A percentile compares a stretch with the other conserved stretches of the same genome.
Evolutionary conservation across 2,888 invertebrate genomes (phyloP).

Genomic region (Melanchra persicariae): DNA sequence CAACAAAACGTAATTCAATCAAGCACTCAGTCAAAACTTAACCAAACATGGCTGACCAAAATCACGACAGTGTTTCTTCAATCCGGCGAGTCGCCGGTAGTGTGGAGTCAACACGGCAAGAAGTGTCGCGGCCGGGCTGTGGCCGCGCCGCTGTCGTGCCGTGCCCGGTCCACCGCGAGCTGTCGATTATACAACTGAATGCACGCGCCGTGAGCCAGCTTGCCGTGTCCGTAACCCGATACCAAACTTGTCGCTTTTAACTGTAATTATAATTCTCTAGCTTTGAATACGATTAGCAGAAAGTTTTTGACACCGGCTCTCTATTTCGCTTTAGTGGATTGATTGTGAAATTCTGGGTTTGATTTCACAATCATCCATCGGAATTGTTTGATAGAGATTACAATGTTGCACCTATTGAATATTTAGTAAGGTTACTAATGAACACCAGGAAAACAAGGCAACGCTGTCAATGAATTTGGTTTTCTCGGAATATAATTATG

Average conservation of each 20-base stretch:
- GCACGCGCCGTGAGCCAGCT: conserved; percentile 81
- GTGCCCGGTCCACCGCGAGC: conserved; percentile 80
- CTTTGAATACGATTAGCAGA: conserved; percentile 60
- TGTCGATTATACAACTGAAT: conserved; percentile 83
- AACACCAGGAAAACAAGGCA: conserved; percentile 7
- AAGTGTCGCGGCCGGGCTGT: conserved; percentile 60
- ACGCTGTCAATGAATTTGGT: conserved; percentile 3
- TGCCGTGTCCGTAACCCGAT: conserved; percentile 83
- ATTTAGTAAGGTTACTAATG: conserved; percentile 8
- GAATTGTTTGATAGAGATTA: not conserved
- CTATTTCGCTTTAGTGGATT: conserved; percentile 41
- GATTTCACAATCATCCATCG: conserved; percentile 11
- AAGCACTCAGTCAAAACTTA: conserved; percentile 55
- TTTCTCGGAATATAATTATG: conserved; percentile 22
- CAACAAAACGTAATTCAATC: conserved; percentile 53
- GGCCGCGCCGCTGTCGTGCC: conserved; percentile 71
- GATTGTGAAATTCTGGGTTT: conserved; percentile 30
- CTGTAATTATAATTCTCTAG: conserved; percentile 65
- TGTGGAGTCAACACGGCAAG: conserved; percentile 51
- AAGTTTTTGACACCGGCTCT: conserved; percentile 54
- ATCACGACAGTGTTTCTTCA: conserved; percentile 54
- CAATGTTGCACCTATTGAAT: not conserved
- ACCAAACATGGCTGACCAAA: conserved; percentile 51
- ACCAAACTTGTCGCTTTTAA: conserved; percentile 78
- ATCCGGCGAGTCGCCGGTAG: conserved; percentile 39